Evolutionary conservation across 2,113 vertebrate genomes (phyloP).

Genomic region (Daphoenositta chrysoptera): DNA sequence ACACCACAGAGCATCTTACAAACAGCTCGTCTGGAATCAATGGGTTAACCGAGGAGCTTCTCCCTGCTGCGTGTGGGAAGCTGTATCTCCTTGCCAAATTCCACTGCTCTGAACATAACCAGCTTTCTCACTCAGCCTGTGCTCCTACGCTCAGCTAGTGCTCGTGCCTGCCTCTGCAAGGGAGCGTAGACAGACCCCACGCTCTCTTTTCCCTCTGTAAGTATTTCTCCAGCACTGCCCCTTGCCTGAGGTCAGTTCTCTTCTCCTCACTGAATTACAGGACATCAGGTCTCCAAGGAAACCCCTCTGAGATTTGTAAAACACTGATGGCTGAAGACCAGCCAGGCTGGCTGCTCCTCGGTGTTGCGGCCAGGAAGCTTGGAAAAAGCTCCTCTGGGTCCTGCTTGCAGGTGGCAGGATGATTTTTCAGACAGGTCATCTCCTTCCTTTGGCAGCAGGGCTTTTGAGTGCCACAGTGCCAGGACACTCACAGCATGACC

Average conservation of each 20-base stretch:
- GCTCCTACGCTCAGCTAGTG: constrained; percentile 50
- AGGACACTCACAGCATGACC: not conserved
- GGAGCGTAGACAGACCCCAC: not conserved
- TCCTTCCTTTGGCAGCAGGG: not conserved
- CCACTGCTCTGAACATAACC: constrained; percentile 47
- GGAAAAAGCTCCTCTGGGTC: not conserved
- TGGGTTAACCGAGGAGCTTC: constrained; percentile 31
- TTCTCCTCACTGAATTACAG: not conserved
- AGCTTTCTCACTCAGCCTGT: constrained; percentile 38
- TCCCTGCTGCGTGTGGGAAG: constrained; percentile 38
- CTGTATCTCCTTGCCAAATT: constrained; percentile 47
- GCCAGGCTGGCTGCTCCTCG: not conserved
- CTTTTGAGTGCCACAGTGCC: not conserved
- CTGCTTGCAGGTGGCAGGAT: not conserved
- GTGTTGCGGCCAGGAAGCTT: not conserved
- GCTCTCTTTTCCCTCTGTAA: not conserved
- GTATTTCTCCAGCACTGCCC: not conserved
- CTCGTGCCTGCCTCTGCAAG: constrained; percentile 40
- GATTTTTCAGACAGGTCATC: not conserved
- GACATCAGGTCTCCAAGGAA: not conserved
- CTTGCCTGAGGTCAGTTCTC: not conserved
- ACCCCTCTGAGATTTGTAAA: not conserved
- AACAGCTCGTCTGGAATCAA: not conserved
- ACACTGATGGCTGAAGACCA: not conserved
- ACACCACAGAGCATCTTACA: not conserved